Evolutionary conservation across 2,888 invertebrate species (phyloP).

Genomic region (Ophioninae sp.): DNA sequence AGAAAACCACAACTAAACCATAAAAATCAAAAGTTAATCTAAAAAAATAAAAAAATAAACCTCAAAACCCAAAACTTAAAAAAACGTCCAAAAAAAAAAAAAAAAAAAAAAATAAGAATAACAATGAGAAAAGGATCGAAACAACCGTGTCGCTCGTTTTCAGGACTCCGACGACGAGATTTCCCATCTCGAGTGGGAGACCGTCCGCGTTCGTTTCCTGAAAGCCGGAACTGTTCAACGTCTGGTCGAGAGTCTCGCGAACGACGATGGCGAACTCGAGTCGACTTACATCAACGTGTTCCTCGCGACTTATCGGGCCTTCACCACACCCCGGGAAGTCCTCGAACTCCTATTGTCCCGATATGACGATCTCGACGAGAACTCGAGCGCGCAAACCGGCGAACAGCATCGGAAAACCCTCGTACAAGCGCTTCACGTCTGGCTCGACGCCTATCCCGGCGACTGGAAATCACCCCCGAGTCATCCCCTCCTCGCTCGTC

Average conservation of each 20-base stretch:
- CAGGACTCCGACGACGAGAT: slow-evolving; percentile 95
- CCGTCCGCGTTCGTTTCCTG: slow-evolving; percentile 95
- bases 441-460: slow-evolving; percentile 98
- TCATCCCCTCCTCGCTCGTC: slow-evolving; percentile 89
- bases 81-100: too few species aligned
- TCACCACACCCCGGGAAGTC: slow-evolving; percentile 93
- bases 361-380: slow-evolving; percentile 87
- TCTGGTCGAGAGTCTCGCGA: slow-evolving; percentile 95
- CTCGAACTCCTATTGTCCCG: slow-evolving; percentile 90
- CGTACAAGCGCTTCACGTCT: slow-evolving; percentile 95
- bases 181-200: slow-evolving; percentile 99
- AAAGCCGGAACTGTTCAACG: slow-evolving; percentile 97
- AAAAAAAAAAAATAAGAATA: too few species aligned
- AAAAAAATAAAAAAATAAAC: too few species aligned
- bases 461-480: slow-evolving; percentile 92
- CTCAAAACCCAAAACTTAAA: too few species aligned
- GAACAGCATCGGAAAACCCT: slow-evolving; percentile 92
- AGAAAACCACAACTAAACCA: too few species aligned
- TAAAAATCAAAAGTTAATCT: too few species aligned
- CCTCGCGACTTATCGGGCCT: slow-evolving; percentile 95
- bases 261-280: slow-evolving; percentile 97
- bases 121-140: background rate
- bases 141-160: background rate
- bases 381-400: slow-evolving; percentile 83
- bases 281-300: slow-evolving; percentile 99